Evolutionary conservation across 64 coral and sea anemone genomes (phyloP), one percentile per base, ranked within the genome.

Genomic region (Actinia equina): DNA sequence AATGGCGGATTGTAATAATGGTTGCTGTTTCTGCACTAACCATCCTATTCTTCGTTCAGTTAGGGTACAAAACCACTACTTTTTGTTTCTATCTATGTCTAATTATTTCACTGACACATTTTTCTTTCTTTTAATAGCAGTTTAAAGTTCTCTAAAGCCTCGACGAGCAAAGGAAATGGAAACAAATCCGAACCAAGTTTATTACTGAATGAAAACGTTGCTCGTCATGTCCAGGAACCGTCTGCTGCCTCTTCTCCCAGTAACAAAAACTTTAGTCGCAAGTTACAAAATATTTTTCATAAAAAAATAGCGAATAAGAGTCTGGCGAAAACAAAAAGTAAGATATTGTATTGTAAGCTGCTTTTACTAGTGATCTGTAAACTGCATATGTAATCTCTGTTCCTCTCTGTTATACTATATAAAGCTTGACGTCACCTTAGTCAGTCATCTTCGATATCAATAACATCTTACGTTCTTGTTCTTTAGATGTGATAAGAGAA

Each of bases 1-100:
- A 85, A 85, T 85, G 83, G 83, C 83, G 83, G 57, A 17, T 61
- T 8, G 55, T 63, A 41, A 16, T 63, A 3, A 85, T 62, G 49
- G 49, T 45, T 11, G 83, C 25, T 8, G 17, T 60, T 6, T 60
- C 83, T 27, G 83, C 23, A 16, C 17, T 85, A 85, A 18, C 59
- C 25, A 22, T 85, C 6, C 52, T 85, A 8, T 85, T 85, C 23
- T 52, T 85, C 41, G 51, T 85, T 57, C 83, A 85, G 17, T 43
- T 85, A 85, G 55, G 83, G 83, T 85, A 85, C 20, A 45, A 15
- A 85, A 63, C 61, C 9, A 9, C 0, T 8, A 10, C 2, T 18
- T 49, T 85, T 7, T 10, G 14, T 61, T 8, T 9, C 10, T 60
- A 59, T 22, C 7, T 57, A 43, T 49, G 8, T 14, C 7, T 17